These are phyloP conservation scores for Drosophila villosipedis DNA, from an alignment of 2,888 invertebrate species.

Conservation along the genomic window DNA sequence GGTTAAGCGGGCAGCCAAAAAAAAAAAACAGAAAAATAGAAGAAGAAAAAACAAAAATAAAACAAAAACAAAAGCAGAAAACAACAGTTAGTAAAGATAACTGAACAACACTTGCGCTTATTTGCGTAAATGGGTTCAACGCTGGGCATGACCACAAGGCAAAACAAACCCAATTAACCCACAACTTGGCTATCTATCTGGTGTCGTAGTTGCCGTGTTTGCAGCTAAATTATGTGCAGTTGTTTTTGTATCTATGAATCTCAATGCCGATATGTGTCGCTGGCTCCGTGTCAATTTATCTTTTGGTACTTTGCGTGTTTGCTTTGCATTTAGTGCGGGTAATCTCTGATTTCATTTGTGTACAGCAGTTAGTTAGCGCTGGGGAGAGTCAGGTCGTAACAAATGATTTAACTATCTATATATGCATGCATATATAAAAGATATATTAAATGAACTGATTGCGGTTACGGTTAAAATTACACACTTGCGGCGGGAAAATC, in stretches of 20 bases:
- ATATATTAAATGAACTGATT: background rate
- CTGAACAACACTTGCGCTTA: conserved; percentile 60
- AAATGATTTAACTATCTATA: background rate
- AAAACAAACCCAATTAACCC: conserved; percentile 43
- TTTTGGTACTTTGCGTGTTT: conserved; percentile 36
- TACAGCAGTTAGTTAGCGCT: background rate
- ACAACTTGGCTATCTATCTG: conserved; percentile 4
- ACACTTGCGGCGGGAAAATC: background rate
- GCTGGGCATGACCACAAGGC: conserved; percentile 62
- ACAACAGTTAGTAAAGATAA: conserved; percentile 53
- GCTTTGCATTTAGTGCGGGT: conserved; percentile 27
- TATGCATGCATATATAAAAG: background rate
- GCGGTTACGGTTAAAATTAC: background rate
- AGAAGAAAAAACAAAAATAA: conserved; percentile 13
- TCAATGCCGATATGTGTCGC: conserved; percentile 58
- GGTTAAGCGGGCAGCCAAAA: conserved; percentile 41
- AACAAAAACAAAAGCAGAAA: conserved; percentile 19
- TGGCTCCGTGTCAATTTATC: conserved; percentile 43
- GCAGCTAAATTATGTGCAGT: background rate
- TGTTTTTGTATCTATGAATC: conserved; percentile 10
- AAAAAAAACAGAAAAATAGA: background rate
- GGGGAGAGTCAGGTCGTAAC: conserved; percentile 11
- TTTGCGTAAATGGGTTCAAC: conserved; percentile 50
- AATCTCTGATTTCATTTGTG: conserved; percentile 18
- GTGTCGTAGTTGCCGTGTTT: background rate